Conservation (phyloP, 2,888 invertebrate species). For the Eumerus sabulonum region DNA sequence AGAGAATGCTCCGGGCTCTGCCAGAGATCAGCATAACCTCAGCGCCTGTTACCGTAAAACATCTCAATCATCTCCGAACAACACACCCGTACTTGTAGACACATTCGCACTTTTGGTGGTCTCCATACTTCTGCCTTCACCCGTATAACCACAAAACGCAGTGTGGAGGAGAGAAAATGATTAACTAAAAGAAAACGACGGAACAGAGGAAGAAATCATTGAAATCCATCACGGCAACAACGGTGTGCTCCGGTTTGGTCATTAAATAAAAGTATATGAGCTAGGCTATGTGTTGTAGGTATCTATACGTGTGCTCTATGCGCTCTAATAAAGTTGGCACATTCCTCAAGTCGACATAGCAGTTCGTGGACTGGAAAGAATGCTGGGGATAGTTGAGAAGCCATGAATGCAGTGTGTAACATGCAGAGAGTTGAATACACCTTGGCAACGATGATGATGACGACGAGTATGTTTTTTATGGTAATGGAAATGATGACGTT, state of each 20-base stretch:
- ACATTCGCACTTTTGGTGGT: constrained; percentile 28
- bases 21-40: too few species aligned
- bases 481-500: constrained; percentile 25
- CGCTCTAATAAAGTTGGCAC: constrained; percentile 65
- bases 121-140: constrained; percentile 57
- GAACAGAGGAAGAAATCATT: constrained; percentile 50
- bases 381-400: not conserved
- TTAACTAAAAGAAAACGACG: constrained; percentile 17
- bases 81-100: too few species aligned
- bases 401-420: too few species aligned
- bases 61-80: too few species aligned
- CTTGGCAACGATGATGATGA: constrained; percentile 24
- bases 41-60: too few species aligned
- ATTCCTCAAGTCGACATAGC: constrained; percentile 54
- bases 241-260: constrained; percentile 5
- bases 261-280: too few species aligned
- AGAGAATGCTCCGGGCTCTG: too few species aligned
- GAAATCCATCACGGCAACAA: constrained; percentile 46
- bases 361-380: not conserved
- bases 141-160: constrained; percentile 36
- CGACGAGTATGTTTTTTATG: constrained; percentile 3
- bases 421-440: constrained; percentile 53
- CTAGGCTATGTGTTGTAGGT: not conserved
- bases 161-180: constrained; percentile 5
- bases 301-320: constrained; percentile 50